Percentiles rank a stretch among this genome's conserved stretches.
phyloP scores from a whole-genome alignment of 2,797 vertebrate species.

The Oreortyx pictus region DNA sequence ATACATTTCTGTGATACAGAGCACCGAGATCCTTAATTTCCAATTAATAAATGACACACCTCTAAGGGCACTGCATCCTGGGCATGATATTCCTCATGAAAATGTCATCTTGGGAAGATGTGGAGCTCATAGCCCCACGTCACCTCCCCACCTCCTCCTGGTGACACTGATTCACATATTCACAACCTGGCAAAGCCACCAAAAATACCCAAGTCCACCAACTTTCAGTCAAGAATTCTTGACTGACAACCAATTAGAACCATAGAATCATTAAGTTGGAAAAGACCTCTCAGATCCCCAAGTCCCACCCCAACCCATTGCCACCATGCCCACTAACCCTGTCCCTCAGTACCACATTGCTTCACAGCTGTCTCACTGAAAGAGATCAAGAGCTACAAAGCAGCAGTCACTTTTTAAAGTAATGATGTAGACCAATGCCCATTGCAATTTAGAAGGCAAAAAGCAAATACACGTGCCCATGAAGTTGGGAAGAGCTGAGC shows the following conservation, averaged over 20 bases:
- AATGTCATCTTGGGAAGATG: neutral
- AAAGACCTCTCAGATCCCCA: too few species aligned
- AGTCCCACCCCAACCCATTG: too few species aligned
- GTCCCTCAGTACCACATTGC: too few species aligned
- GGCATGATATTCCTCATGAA: neutral
- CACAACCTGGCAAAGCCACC: neutral
- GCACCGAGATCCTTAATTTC: neutral
- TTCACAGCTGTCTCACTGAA: neutral
- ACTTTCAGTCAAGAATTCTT: neutral
- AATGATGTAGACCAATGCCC: too few species aligned
- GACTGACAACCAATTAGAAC: neutral
- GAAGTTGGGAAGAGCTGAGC: neutral
- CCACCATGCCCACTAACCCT: too few species aligned
- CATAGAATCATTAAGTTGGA: too few species aligned
- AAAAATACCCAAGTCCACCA: neutral
- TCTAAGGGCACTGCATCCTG: neutral
- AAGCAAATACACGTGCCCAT: neutral
- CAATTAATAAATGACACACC: neutral
- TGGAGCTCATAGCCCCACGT: neutral
- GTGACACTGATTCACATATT: fast-evolving
- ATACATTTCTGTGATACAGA: neutral
- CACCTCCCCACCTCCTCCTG: neutral
- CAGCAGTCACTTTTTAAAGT: neutral
- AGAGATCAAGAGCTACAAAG: neutral
- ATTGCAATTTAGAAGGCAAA: neutral